phyloP scores from a whole-genome alignment of 2,113 vertebrate genomes.

The Labeo catla region DNA sequence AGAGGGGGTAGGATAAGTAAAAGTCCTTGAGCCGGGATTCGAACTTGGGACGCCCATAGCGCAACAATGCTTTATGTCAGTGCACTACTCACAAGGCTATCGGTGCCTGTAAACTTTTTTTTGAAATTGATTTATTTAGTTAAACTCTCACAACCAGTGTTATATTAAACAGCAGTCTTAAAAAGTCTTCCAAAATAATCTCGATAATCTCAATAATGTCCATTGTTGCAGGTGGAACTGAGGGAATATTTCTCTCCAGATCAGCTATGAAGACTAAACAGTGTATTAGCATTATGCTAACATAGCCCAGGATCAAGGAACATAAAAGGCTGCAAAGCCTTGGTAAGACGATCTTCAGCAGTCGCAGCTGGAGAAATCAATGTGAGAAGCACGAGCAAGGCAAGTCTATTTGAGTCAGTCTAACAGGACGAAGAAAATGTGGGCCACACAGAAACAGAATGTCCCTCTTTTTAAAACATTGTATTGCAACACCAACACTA shows the following conservation, averaged over 20 bases:
- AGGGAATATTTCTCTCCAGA: neutral
- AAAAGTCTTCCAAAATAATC: neutral
- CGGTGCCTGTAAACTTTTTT: neutral
- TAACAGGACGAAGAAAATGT: conserved; percentile 1
- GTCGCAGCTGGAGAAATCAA: conserved; percentile 61
- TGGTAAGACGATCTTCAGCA: conserved; percentile 62
- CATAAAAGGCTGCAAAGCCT: conserved; percentile 68
- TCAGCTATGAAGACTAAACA: conserved; percentile 63
- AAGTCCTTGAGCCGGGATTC: too few species aligned
- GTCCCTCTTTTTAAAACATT: neutral
- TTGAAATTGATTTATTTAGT: neutral
- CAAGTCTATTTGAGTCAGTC: conserved; percentile 55
- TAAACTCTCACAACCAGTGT: neutral
- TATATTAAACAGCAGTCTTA: neutral
- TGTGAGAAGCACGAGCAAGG: conserved; percentile 57
- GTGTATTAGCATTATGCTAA: conserved; percentile 65
- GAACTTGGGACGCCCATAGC: too few species aligned
- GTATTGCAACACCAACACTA: neutral
- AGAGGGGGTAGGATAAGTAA: too few species aligned
- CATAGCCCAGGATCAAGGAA: conserved; percentile 62
- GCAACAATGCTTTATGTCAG: too few species aligned
- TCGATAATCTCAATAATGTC: neutral
- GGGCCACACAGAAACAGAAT: neutral
- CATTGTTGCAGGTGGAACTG: neutral
- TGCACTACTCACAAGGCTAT: too few species aligned